Evolutionary conservation across 2,797 vertebrate species (phyloP), one percentile per base, ranked within the genome.

Genomic region (Myoxocephalus aenaeus): DNA sequence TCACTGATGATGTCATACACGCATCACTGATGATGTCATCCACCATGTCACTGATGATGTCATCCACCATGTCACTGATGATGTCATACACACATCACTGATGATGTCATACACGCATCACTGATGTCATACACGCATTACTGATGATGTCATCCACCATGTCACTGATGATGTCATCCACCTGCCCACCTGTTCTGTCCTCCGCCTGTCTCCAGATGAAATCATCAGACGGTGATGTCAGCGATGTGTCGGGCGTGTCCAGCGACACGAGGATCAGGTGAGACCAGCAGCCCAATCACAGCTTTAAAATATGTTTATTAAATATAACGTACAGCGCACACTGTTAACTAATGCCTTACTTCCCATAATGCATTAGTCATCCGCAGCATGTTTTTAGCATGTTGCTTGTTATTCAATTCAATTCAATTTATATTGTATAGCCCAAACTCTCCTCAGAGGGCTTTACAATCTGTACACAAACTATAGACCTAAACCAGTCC

Each of bases 171-270:
- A 51, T 51, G 50, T 51, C 50, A 51, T 22, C 14, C 22, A 54
- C 22, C 51, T 61, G 27, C 38, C 44, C 12, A 48, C 66, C 48
- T 73, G 53, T 70, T 11, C 29, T 50, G 27, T 53, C n/a, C 44
- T 77, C 51, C 65, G 11, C 78, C 25, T 57, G 11, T 88, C 18
- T 65, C 75, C 85, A 93, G 82, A 95, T 96, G 90, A 94, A 96
- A 86, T 98, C 97, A 0, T 98, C 97, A 10, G 97, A 98, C 94
- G 97, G 97, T 12, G 97, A 99, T 59, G 95, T 99, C 82, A 99
- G 97, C 51, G 96, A 99, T 9, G 94, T 96, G 79, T 97, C 97
- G 0, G 96, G 96, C 70, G 94, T 97, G 84, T 97, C 97, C 14
- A 56, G 14, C 25, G 13, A 56, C 14, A 2, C 27, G n/a, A 25